Evolutionary conservation across 64 coral and sea anemone species (phyloP), one percentile per base, ranked within the genome.

Genomic region (Porites australiensis): DNA sequence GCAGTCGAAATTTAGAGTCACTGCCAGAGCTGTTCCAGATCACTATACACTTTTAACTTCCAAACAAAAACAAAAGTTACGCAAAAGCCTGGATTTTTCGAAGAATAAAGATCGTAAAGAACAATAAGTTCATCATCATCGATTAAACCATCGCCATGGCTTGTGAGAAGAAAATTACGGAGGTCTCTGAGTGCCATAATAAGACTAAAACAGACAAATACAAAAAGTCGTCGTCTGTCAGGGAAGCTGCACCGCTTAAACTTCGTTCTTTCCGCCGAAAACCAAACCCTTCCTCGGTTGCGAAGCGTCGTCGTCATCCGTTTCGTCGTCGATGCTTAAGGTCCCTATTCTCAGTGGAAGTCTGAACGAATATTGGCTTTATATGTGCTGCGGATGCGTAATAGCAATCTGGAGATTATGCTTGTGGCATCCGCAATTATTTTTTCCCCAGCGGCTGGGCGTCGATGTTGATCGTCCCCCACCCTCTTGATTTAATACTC

Each of bases 1-100:
- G 67, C 44, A 88, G 50, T 74, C 84, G 79, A 80, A 79, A 44
- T 93, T 93, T 79, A 93, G 63, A 70, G 84, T 88, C 8, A 93
- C 44, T 21, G 75, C 83, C 51, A 23, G 91, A 54, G 66, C 83
- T 43, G 91, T 82, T 79, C 8, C 83, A 45, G 74, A 93, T 88
- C 37, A 64, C 13, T 88, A 67, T 74, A 19, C 57, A 66, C 64
- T 66, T 66, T 66, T 66, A 66, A 66, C 64, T 37, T 37, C 27
- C 27, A 37, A 37, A 37, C 27, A 37, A 37, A 37, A 37, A 37
- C 27, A 37, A 37, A 37, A 37, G 27, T 37, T 37, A 37, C 27
- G 27, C 27, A 14, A 68, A 68, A 68, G 15, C 22, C 65, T 10
- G 65, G 16, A 68, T 10, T 68, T 68, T 68, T 68, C 22, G 65